These are phyloP conservation scores for Drymodes brunneopygia DNA, from an alignment of 2,113 vertebrate genomes.

Conservation along the genomic window DNA sequence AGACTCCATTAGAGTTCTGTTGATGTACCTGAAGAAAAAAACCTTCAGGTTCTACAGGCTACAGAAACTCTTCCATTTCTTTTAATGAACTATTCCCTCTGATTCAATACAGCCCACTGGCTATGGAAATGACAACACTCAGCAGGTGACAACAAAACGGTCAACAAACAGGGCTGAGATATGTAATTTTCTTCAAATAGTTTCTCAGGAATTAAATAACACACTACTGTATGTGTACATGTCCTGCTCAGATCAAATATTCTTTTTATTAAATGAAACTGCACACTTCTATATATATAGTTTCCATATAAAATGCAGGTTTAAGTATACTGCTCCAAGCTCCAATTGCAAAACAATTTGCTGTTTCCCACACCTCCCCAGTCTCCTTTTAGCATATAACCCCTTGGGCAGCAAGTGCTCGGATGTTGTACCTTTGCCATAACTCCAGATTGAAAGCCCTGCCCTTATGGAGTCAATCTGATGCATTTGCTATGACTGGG, in stretches of 20 bases:
- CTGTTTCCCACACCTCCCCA: neutral
- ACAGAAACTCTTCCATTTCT: constrained; percentile 71
- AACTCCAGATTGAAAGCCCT: constrained; percentile 22
- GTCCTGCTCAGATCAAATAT: constrained; percentile 70
- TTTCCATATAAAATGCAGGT: constrained; percentile 50
- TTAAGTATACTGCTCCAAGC: constrained; percentile 52
- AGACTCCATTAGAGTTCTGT: constrained; percentile 44
- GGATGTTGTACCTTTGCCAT: neutral
- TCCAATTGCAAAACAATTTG: constrained; percentile 57
- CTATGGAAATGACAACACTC: constrained; percentile 80
- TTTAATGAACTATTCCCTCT: constrained; percentile 78
- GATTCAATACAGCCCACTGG: constrained; percentile 77
- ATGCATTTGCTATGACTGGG: neutral
- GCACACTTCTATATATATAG: neutral
- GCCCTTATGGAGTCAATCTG: neutral
- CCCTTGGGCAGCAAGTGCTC: neutral
- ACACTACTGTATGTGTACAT: constrained; percentile 53
- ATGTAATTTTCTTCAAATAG: constrained; percentile 77
- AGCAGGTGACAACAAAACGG: constrained; percentile 77
- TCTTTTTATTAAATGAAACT: constrained; percentile 75
- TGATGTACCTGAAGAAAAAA: constrained; percentile 49
- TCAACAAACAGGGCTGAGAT: constrained; percentile 75
- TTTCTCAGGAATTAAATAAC: constrained; percentile 74
- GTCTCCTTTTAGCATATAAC: constrained; percentile 2
- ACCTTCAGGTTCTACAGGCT: constrained; percentile 53